Evolutionary conservation across 2,113 vertebrate genomes (phyloP).

Genomic region (Caretta caretta): DNA sequence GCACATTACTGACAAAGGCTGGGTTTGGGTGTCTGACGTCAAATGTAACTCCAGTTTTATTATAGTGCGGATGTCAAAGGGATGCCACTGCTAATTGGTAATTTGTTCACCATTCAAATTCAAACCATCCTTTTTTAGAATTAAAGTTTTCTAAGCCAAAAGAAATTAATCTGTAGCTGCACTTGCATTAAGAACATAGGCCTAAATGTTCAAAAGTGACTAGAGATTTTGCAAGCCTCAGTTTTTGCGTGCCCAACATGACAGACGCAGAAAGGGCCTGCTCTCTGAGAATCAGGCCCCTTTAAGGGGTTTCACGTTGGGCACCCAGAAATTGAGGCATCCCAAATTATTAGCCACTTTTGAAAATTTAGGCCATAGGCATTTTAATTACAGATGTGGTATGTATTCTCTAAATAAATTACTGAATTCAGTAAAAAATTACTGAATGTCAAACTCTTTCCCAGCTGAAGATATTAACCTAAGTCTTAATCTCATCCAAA

Average conservation of each 20-base stretch:
- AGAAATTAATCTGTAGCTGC: slow-evolving; percentile 47
- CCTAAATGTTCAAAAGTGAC: background rate
- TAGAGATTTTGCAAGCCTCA: background rate
- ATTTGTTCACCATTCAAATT: slow-evolving; percentile 42
- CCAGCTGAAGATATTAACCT: slow-evolving; percentile 19
- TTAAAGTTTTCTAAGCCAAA: slow-evolving; percentile 36
- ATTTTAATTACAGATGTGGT: slow-evolving; percentile 51
- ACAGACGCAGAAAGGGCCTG: background rate
- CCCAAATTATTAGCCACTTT: background rate
- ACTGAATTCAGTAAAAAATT: too few relatives aligned
- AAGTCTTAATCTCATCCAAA: slow-evolving; percentile 48
- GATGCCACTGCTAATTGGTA: slow-evolving; percentile 39
- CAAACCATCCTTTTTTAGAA: background rate
- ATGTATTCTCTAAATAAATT: slow-evolving; percentile 49
- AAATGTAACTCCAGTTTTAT: slow-evolving; percentile 60
- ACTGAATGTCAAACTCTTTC: slow-evolving; percentile 51
- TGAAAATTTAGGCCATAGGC: slow-evolving; percentile 2
- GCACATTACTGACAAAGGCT: slow-evolving; percentile 35
- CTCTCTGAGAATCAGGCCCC: background rate
- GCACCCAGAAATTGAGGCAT: fast-evolving
- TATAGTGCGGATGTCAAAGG: slow-evolving; percentile 36
- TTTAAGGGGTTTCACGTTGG: background rate
- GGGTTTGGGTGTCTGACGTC: slow-evolving; percentile 15
- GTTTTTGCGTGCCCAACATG: background rate
- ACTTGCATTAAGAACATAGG: slow-evolving; percentile 52